phyloP scores from a whole-genome alignment of 2,113 vertebrate genomes.

The Microtus montanus region DNA sequence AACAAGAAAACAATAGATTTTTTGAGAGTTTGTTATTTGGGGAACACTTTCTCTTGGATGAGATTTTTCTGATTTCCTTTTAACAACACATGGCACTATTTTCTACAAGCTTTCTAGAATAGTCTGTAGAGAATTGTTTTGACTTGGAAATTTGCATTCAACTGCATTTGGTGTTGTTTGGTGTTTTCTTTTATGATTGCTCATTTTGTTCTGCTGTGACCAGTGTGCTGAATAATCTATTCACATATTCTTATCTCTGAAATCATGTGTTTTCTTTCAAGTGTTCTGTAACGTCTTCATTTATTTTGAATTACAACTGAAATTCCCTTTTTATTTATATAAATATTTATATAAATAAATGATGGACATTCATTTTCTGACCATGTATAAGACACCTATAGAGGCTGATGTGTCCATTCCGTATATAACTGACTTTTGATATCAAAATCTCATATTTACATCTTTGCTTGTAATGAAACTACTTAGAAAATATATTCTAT shows the following conservation, averaged over 20 bases:
- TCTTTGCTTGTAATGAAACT: not conserved
- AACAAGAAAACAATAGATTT: not conserved
- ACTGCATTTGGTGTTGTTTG: not conserved
- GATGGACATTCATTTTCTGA: too few species aligned
- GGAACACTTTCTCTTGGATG: not conserved
- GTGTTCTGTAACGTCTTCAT: not conserved
- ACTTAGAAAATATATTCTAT: not conserved
- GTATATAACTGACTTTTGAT: not conserved
- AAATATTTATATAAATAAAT: too few species aligned
- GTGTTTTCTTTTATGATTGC: not conserved
- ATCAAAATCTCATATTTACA: not conserved
- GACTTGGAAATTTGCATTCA: not conserved
- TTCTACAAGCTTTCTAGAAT: not conserved
- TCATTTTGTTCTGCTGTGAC: not conserved
- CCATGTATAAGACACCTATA: not conserved
- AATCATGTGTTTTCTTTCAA: not conserved
- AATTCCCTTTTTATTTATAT: too few species aligned
- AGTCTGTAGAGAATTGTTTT: not conserved
- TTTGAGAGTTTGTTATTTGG: not conserved
- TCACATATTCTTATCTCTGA: not conserved
- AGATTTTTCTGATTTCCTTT: not conserved
- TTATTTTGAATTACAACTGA: not conserved
- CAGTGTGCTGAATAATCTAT: not conserved
- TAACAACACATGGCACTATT: not conserved
- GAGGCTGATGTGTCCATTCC: fast-evolving